Evolutionary conservation across 2,797 vertebrate genomes (phyloP).

Genomic region (Aplochiton taeniatus): DNA sequence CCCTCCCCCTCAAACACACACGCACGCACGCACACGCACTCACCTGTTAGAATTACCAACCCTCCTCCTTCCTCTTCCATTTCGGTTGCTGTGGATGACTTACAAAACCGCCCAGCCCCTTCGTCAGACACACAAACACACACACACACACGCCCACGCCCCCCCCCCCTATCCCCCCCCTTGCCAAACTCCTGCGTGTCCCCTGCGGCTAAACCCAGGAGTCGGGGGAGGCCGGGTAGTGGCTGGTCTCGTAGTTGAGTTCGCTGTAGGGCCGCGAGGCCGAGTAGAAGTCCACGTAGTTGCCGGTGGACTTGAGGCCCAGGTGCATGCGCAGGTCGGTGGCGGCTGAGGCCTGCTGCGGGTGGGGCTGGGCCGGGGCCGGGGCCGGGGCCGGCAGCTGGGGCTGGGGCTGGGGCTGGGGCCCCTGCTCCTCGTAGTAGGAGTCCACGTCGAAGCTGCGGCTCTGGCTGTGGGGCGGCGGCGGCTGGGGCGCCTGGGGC

Average conservation of each 20-base stretch:
- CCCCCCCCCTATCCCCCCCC: not conserved
- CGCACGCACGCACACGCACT: not conserved
- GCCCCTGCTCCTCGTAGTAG: constrained; percentile 64
- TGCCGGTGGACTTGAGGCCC: constrained; percentile 97
- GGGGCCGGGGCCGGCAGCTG: constrained; percentile 78
- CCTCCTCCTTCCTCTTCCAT: too few species aligned
- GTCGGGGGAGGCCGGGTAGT: constrained; percentile 97
- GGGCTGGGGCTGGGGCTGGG: constrained; percentile 52
- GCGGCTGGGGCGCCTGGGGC: constrained; percentile 70
- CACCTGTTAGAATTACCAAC: not conserved
- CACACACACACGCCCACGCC: not conserved
- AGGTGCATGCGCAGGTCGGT: constrained; percentile 97
- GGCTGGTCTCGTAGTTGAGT: constrained; percentile 99
- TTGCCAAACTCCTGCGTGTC: constrained; percentile 1
- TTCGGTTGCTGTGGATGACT: too few species aligned
- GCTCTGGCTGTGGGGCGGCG: constrained; percentile 71
- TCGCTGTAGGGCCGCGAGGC: constrained; percentile 97
- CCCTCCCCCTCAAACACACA: not conserved
- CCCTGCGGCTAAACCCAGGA: constrained; percentile 91
- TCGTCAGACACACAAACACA: not conserved
- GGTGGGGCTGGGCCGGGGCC: constrained; percentile 82
- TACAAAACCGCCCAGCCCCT: too few species aligned
- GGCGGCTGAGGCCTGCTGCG: constrained; percentile 67
- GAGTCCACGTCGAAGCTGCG: constrained; percentile 63
- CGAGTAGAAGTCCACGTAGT: constrained; percentile 99